Evolutionary conservation across 92 coral and sea anemone species (phyloP), one percentile per base, ranked within the genome.

Genomic region (Epizoanthus illoricatus): DNA sequence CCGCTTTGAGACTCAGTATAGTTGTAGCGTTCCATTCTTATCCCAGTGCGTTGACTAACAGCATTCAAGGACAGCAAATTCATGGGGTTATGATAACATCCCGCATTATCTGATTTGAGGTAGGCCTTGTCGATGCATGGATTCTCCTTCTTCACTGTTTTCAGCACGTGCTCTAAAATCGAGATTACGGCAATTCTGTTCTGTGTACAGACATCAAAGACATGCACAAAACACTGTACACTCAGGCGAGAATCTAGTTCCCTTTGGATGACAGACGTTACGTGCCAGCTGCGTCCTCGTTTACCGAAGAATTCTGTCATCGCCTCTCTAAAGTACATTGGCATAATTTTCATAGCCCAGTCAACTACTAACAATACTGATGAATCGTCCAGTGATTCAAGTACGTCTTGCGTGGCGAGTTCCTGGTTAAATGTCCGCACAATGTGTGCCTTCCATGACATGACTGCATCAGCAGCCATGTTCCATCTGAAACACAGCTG

Each of bases 261-360:
- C 71, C 28, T 7, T 19, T 20, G 39, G 7, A 65, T 24, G 28
- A 9, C 71, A 7, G 41, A 39, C 21, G 73, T 11, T 69, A 69
- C 47, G n/a, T 69, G 73, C 52, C 73, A 69, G 52, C 49, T 33
- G 19, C 47, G 47, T 2, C 55, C 73, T 4, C 73, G 55, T 12
- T 69, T 69, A 3, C 73, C 73, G n/a, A 33, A 69, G 1, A 33
- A 69, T 0, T 69, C 73, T 0, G 55, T 65, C 73, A 0, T 40
- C 4, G 52, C 55, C 41, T 69, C 9, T 15, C 47, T 40, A 54
- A 40, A 69, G 41, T 69, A 2, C 52, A 40, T 40, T 1, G 73
- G 73, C 47, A 69, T 11, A 12, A 33, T 33, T 54, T 69, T 69
- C 73, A 69, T 69, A 7, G 55, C 73, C 73, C 73, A 69, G 9